Base-by-base conservation (phyloP, 2,113 vertebrate genomes). In the Elanoides forficatus region DNA sequence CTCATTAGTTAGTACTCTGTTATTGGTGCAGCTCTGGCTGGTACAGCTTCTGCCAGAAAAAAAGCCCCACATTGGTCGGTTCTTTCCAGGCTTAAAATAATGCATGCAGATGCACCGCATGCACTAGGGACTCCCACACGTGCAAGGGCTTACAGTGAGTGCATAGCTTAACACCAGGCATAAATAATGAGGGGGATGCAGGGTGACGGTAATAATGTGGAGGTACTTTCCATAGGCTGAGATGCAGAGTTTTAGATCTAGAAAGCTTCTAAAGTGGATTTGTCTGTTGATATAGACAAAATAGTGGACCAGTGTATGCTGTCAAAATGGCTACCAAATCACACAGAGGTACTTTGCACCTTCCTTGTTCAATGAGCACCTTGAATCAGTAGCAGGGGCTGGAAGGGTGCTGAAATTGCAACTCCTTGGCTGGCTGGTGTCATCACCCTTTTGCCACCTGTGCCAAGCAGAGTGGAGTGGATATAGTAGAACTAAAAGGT, bases 381-480 rank as follows among this genome's bases (percentile, higher is more conserved):
- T 62, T n/a, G 22, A 43, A 32, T 50, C 32, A 22, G 32, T 22
- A 59, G 55, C 27, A 53, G 55, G 13, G 10, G 4, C 20, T 40
- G 56, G 23, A 70, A 71, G 32, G 27, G 27, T 0, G 2, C 26
- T 59, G 34, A 43, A 82, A 38, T 65, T 29, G 36, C n/a, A n/a
- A 10, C 7, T 74, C 10, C 22, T 60, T 0, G 0, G 19, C 65
- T 45, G 29, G 40, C 55, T 80, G 60, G 22, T 83, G 36, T 29
- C 7, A 0, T 27, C 1, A 1, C 21, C 18, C 22, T 71, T 86
- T 83, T 0, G 0, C 18, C 50, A 50, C 18, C 32, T 7, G 2
- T 27, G n/a, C 19, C 55, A 75, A 15, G 36, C 14, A 50, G 62
- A 59, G 20, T 30, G 26, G 34, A 20, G 32, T 18, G 15, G 7